phyloP scores from a whole-genome alignment of 1,140 invertebrate genomes.

The Dinoponera quadriceps region DNA sequence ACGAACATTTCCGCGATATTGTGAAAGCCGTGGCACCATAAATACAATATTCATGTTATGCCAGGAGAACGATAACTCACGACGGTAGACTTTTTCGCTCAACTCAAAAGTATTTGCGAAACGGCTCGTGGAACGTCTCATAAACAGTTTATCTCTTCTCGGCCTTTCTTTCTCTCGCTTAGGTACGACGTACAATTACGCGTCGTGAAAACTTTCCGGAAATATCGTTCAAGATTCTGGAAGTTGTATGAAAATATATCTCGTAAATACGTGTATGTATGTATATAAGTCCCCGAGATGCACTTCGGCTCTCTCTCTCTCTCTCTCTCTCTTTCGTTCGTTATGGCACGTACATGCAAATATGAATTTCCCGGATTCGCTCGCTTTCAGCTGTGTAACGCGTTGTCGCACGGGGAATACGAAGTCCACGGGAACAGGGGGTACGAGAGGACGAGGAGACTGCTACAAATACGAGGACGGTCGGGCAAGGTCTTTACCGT shows the following conservation, averaged over 20 bases:
- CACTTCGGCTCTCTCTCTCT: conserved; percentile 4
- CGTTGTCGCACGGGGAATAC: conserved; percentile 46
- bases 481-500: conserved; percentile 61
- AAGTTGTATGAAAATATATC: conserved; percentile 13
- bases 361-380: conserved; percentile 56
- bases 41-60: background rate
- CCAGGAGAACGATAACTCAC: background rate
- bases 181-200: conserved; percentile 13
- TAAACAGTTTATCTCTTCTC: conserved; percentile 31
- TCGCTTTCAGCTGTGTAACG: conserved; percentile 53
- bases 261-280: background rate
- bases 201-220: conserved; percentile 29
- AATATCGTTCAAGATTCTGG: conserved; percentile 31
- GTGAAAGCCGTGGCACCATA: background rate
- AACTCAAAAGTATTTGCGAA: background rate
- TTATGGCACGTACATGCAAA: conserved; percentile 62
- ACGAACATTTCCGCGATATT: background rate
- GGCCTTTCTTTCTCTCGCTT: background rate
- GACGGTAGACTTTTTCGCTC: background rate
- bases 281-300: conserved; percentile 10
- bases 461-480: conserved; percentile 57
- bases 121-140: background rate
- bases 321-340: conserved; percentile 9
- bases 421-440: conserved; percentile 21
- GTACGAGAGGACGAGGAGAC: conserved; percentile 11